phyloP scores from a whole-genome alignment of 2,113 vertebrate genomes.

The Indicator maculatus region DNA sequence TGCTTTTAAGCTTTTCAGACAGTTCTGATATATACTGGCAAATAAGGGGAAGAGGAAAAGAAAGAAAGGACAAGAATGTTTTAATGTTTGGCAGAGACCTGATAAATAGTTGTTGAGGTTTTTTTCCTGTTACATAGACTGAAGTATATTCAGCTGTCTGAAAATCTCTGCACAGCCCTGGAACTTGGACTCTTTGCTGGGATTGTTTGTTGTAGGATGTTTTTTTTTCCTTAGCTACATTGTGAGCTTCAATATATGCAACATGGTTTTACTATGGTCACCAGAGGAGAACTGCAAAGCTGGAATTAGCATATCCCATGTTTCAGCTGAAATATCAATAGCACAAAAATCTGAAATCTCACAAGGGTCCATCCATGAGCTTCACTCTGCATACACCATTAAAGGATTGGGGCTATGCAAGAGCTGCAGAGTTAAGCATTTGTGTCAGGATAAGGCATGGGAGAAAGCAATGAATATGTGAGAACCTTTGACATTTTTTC shows the following conservation, averaged over 20 bases:
- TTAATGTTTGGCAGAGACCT: background rate
- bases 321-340: constrained; percentile 45
- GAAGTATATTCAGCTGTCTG: background rate
- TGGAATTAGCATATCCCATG: background rate
- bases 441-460: background rate
- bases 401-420: background rate
- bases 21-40: background rate
- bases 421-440: background rate
- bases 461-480: background rate
- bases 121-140: background rate
- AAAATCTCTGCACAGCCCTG: background rate
- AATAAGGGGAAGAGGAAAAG: background rate
- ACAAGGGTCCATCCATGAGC: background rate
- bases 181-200: background rate
- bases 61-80: background rate
- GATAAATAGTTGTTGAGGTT: background rate
- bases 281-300: background rate
- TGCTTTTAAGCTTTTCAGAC: background rate
- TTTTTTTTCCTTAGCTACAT: background rate
- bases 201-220: background rate
- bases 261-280: background rate
- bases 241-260: background rate
- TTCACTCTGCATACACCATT: background rate
- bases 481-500: background rate
- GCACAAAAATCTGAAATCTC: background rate